Percentiles rank a stretch among this genome's conserved stretches.
Evolutionary conservation across 2,888 invertebrate species (phyloP).

Genomic region (Flabesymbios commensalis): DNA sequence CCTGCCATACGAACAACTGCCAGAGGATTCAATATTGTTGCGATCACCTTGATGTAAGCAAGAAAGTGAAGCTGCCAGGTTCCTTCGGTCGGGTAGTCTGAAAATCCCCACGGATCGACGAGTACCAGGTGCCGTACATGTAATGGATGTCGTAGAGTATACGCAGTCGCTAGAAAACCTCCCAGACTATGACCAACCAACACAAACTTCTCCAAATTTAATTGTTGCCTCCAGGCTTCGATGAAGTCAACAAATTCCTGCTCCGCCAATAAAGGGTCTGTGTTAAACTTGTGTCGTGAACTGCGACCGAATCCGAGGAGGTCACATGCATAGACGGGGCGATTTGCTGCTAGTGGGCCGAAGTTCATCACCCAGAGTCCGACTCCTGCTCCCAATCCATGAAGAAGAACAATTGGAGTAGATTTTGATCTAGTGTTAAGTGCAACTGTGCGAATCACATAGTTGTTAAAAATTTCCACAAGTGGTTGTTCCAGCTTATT

Average conservation of each 20-base stretch:
- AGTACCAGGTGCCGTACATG: conserved; percentile 89
- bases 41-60: conserved; percentile 80
- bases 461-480: conserved; percentile 24
- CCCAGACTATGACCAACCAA: conserved; percentile 96
- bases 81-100: conserved; percentile 48
- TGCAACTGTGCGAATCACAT: conserved; percentile 20
- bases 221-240: conserved; percentile 92
- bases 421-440: conserved; percentile 21
- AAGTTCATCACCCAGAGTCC: conserved; percentile 93
- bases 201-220: conserved; percentile 84
- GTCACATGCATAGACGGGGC: conserved; percentile 89
- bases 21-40: conserved; percentile 82
- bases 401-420: conserved; percentile 82
- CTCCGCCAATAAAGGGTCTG: conserved; percentile 70
- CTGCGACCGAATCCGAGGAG: conserved; percentile 84
- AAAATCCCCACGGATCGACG: conserved; percentile 85
- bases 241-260: conserved; percentile 69
- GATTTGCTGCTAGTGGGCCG: conserved; percentile 72
- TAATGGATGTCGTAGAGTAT: conserved; percentile 79
- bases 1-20: conserved; percentile 89
- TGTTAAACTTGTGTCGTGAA: conserved; percentile 82
- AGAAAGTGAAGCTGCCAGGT: conserved; percentile 67
- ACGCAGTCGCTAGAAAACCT: conserved; percentile 54
- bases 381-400: conserved; percentile 91
- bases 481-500: conserved; percentile 1